Percentiles rank a stretch among this genome's conserved stretches.
Evolutionary conservation across 1,140 invertebrate species (phyloP).

Genomic region (Drosophila azteca): DNA sequence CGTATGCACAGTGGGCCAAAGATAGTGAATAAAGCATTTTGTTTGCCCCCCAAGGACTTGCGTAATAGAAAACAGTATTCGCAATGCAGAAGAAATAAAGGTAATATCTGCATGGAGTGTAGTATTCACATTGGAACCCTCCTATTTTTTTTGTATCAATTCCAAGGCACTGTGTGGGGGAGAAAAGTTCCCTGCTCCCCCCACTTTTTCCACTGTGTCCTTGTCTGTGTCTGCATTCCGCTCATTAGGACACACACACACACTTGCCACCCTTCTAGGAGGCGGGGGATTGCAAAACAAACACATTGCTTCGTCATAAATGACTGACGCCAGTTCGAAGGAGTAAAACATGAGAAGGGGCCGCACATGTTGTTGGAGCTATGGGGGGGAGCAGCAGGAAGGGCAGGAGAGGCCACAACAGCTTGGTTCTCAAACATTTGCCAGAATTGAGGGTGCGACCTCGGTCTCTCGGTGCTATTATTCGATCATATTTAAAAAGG

Average conservation of each 20-base stretch:
- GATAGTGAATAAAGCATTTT: too few relatives aligned
- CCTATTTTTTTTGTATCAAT: too few relatives aligned
- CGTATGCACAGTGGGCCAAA: constrained; percentile 34
- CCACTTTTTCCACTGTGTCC: background rate
- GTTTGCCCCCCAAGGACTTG: too few relatives aligned
- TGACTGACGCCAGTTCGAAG: constrained; percentile 58
- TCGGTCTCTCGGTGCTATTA: constrained; percentile 39
- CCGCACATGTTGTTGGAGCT: too few relatives aligned
- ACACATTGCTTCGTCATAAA: constrained; percentile 74
- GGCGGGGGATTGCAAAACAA: background rate
- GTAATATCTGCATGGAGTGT: too few relatives aligned
- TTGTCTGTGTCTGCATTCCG: constrained; percentile 28
- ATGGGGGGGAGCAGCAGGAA: background rate
- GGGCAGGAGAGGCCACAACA: constrained; percentile 25
- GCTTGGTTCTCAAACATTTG: constrained; percentile 54
- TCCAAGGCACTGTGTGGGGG: too few relatives aligned
- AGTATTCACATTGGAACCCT: too few relatives aligned
- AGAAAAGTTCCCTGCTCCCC: too few relatives aligned
- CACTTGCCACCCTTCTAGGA: background rate
- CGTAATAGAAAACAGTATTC: too few relatives aligned
- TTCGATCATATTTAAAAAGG: constrained; percentile 81
- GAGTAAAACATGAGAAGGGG: constrained; percentile 18
- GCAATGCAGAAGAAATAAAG: background rate
- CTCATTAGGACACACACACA: constrained; percentile 61
- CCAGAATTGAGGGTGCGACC: constrained; percentile 12